Percentiles rank a stretch among this genome's conserved stretches.
Evolutionary conservation across 1,140 invertebrate genomes (phyloP).

Genomic region (Oppia nitens): DNA sequence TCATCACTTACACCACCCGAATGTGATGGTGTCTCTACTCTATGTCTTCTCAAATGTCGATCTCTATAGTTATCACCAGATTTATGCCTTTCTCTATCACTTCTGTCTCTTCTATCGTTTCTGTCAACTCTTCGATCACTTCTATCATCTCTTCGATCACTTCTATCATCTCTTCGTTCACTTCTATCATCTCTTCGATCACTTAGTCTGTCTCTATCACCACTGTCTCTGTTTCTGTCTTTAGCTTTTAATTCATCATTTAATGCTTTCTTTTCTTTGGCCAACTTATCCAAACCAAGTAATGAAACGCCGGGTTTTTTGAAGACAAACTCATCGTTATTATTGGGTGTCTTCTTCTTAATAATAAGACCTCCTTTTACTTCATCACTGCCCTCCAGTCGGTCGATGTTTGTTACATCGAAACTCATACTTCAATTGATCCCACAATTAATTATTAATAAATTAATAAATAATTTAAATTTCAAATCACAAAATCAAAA

Average conservation of each 20-base stretch:
- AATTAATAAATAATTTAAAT: not conserved
- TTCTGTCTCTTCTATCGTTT: conserved; percentile 18
- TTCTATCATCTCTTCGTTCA: not conserved
- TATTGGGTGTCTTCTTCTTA: conserved; percentile 19
- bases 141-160: conserved; percentile 13
- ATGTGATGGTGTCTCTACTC: conserved; percentile 78
- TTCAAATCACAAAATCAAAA: not conserved
- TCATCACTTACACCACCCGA: conserved; percentile 72
- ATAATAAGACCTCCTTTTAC: conserved; percentile 20
- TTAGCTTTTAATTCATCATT: conserved; percentile 18
- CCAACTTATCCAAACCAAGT: conserved; percentile 35
- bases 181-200: conserved; percentile 10
- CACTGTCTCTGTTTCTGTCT: conserved; percentile 18
- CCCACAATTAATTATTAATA: not conserved
- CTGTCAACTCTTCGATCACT: conserved; percentile 16
- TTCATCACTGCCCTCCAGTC: conserved; percentile 19
- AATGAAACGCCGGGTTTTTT: conserved; percentile 25
- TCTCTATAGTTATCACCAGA: conserved; percentile 18
- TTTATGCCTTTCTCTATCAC: conserved; percentile 20
- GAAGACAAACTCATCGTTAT: conserved; percentile 13
- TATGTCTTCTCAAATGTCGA: conserved; percentile 36
- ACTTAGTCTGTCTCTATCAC: no score
- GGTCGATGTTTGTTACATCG: conserved; percentile 14
- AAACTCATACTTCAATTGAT: conserved; percentile 7
- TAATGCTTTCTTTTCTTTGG: conserved; percentile 25